Evolutionary conservation across 2,888 invertebrate species (phyloP), one percentile per base, ranked within the genome.

Genomic region (Xanthorhoe designata): DNA sequence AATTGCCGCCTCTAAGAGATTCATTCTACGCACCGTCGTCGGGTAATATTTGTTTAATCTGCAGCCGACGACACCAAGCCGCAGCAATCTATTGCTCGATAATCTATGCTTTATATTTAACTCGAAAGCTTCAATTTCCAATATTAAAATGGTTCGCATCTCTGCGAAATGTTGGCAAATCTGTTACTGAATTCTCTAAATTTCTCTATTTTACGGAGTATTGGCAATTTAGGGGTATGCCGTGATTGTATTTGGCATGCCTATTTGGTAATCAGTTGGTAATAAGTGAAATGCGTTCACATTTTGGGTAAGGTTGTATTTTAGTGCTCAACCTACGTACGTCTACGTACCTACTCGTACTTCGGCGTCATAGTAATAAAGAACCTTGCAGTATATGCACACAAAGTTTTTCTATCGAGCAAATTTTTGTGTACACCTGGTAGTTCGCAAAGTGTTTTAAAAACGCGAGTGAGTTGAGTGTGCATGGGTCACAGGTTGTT

Each of bases 21-120:
- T 64, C n/a, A 13, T 57, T 38, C 42, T 15, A 38, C 18, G 8
- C 45, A 57, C 15, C 24, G 51, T 47, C 38, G 84, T 77, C 78
- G 82, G 84, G 91, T 91, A 90, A 92, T 92, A 92, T 92, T 92
- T 92, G 92, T 91, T 91, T 91, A 92, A 92, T 92, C 92, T 90
- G 82, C 87, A 85, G 80, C 82, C 83, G 67, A 78, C 87, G 88
- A 85, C 88, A 84, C 59, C 49, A 50, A 83, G 84, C 85, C 79
- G 78, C 88, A 85, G 71, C 84, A 80, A 87, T 84, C 86, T 90
- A 89, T 89, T 87, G 88, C 77, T 75, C 75, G 81, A 90, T 90
- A 88, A 91, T 90, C 89, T 89, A 82, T 82, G 83, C 85, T 83
- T 81, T 84, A 86, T 85, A 88, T 89, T 89, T 85, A 88, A 87